These are phyloP conservation scores for Polydrusus cervinus DNA, from an alignment of 2,888 invertebrate species.

Conservation along the genomic window DNA sequence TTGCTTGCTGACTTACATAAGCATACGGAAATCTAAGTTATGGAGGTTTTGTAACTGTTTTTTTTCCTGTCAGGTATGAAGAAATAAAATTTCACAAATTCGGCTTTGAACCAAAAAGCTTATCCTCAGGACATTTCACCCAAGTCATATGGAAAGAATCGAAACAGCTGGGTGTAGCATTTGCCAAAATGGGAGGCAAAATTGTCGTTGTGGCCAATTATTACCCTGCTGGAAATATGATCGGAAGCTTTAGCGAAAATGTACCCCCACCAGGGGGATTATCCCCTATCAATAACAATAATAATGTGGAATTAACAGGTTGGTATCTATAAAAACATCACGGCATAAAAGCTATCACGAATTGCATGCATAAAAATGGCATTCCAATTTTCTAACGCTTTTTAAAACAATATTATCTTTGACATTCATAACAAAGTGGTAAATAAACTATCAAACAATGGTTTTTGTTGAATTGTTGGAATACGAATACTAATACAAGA, in stretches of 20 bases:
- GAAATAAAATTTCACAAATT: conserved; percentile 83
- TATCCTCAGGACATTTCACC: conserved; percentile 81
- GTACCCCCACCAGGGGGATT: conserved; percentile 76
- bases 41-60: too few species aligned
- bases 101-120: conserved; percentile 78
- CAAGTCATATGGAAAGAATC: conserved; percentile 89
- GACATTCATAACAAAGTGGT: not conserved
- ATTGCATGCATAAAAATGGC: too few species aligned
- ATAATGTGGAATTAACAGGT: conserved; percentile 72
- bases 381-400: too few species aligned
- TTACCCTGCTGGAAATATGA: conserved; percentile 89
- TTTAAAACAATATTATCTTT: not conserved
- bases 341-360: too few species aligned
- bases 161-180: conserved; percentile 83
- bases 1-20: too few species aligned
- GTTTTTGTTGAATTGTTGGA: too few species aligned
- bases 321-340: not conserved
- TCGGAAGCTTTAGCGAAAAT: conserved; percentile 82
- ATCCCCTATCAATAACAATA: conserved; percentile 65
- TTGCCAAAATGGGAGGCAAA: conserved; percentile 79
- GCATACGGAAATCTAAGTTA: too few species aligned
- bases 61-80: conserved; percentile 71
- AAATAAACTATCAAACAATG: too few species aligned
- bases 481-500: too few species aligned
- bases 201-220: conserved; percentile 92